Base-by-base conservation (phyloP, 2,888 invertebrate species). In the Galeopsomyia nigrocyanea region DNA sequence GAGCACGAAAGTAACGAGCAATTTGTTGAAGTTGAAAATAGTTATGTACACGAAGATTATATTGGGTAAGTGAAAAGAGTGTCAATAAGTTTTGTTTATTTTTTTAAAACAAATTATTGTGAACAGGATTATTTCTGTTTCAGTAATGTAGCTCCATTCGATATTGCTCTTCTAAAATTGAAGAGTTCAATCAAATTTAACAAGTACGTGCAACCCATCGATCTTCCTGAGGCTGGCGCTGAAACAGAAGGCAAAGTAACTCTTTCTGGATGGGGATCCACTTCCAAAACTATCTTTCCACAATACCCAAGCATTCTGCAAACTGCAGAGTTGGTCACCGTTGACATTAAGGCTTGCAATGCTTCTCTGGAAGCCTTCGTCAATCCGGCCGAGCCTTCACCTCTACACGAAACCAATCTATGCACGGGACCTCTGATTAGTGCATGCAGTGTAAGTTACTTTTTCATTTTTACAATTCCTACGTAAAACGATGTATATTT, bases 151-250 rank as follows among this genome's bases (percentile, higher is more conserved):
- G 84, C 80, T 16, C 86, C 87, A 22, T 87, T 89, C 78, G 90
- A 90, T 79, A 87, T 90, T 46, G 89, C 88, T 49, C 77, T 90
- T 2, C 77, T 90, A n/a, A 84, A 83, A 61, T 79, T 90, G 61
- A 76, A 77, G 19, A 77, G 72, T 2, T 78, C 82, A 0, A 79
- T 88, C 56, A 73, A 64, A 1, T 82, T 83, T 22, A 84, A 82
- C 66, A 80, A 81, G 21, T 78, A 74, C 49, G 86, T 88, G 0
- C 79, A 82, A 26, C 80, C 85, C 0, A 83, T 88, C 31, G 76
- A 72, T n/a, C 79, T 88, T n/a, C 88, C 88, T 1, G 72, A 71
- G 21, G 68, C 74, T 10, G 81, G 79, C 26, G 19, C 19, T 13
- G 87, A 86, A 56, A 63, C 78, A 63, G 64, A 70, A 3, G 87